Evolutionary conservation across 1,140 invertebrate species (phyloP), one percentile per base, ranked within the genome.

Genomic region (Drosophila carrolli): DNA sequence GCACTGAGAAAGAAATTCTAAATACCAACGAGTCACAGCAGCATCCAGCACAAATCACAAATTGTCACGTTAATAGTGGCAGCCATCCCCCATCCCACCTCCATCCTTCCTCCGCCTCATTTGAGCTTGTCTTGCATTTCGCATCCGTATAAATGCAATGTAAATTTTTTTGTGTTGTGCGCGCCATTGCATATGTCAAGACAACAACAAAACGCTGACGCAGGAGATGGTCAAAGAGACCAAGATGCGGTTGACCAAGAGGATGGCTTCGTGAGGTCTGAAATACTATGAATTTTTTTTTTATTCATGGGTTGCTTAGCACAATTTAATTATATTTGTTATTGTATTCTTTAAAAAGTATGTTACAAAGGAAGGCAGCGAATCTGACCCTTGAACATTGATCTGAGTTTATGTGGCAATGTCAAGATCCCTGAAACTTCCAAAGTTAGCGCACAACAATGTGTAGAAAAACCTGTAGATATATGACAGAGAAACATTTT

Each of bases 51-150:
- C 84, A 89, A 89, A 89, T 89, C 84, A 89, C 84, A 89, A 89
- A 89, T 89, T 89, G 85, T 89, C 84, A 89, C 84, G 84, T 89
- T 89, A 89, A 89, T 89, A 89, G 84, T 89, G 78, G 84, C 68
- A 63, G 75, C 75, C 63, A 63, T 51, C 38, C 57, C 65, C 41
- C 50, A 56, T 16, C 35, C 10, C 61, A 43, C n/a, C 43, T 51
- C 32, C 48, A 44, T 51, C 63, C 61, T 65, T 5, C 62, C 50
- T 46, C 50, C 40, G 27, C 51, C 67, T 62, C 65, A 63, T 59
- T 67, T 57, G 41, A 68, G 58, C 72, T 80, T 76, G 75, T 59
- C 75, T 73, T 74, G 82, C 75, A 77, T 77, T 78, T 80, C 72
- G 83, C 79, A 88, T 89, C 83, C 83, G 83, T 88, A 78, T 89